Evolutionary conservation across 1,140 invertebrate genomes (phyloP), one percentile per base, ranked within the genome.

Genomic region (Psilanteris sp.): DNA sequence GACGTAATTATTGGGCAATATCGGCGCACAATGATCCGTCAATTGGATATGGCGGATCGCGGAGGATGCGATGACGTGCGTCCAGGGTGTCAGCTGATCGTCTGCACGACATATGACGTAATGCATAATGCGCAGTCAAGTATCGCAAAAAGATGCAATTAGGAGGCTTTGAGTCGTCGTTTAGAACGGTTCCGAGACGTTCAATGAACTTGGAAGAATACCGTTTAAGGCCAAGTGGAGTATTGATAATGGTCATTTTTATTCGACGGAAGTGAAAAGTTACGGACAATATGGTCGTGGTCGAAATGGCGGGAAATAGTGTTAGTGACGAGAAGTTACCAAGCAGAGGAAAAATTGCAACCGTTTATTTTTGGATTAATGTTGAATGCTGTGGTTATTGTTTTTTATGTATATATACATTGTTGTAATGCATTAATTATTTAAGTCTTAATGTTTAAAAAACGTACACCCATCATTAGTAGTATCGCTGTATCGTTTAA

Each of bases 191-290:
- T 61, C 46, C 6, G 3, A 43, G 22, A 54, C 29, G 46, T 71
- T 61, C 66, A 54, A 52, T 71, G 54, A 61, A 71, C 54, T 31
- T 13, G 16, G 50, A 68, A 52, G 14, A 22, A 24, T 22, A 4
- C 59, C 20, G 0, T 34, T 44, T 59, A 1, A 24, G 31, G n/a
- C n/a, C n/a, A 41, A 18, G 9, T n/a, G 14, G 29, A 31, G 14
- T 27, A 9, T 13, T 39, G 22, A 54, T 54, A 24, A 29, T 29
- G 22, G 36, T 20, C 7, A 27, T 57, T 44, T 54, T 22, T 1
- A 2, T 27, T 27, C 18, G 6, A 27, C n/a, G n/a, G n/a, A n/a
- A 27, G 8, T 3, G 3, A 20, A 20, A 20, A 3, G 3, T 20
- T 6, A 20, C 18, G 18, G 6, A 3, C 18, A 20, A 27, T 2